phyloP scores from a whole-genome alignment of 2,113 vertebrate species.

The Leuciscus idus region DNA sequence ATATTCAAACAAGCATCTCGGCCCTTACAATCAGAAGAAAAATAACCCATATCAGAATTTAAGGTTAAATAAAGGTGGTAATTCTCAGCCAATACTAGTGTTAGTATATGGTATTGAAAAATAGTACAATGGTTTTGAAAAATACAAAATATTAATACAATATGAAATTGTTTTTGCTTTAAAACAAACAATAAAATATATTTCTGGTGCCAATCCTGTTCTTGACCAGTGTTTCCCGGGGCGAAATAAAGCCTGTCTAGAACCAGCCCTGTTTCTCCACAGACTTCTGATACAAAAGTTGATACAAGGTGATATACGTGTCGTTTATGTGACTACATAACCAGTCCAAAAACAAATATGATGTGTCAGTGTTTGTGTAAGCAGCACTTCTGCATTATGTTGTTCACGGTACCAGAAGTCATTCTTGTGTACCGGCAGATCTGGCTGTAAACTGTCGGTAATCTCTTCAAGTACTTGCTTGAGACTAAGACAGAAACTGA shows the following conservation, averaged over 20 bases:
- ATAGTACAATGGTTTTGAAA: background rate
- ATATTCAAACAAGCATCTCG: background rate
- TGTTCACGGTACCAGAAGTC: background rate
- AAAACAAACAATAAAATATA: too few species aligned
- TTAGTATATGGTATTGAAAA: background rate
- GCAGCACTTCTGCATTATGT: background rate
- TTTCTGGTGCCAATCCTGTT: too few species aligned
- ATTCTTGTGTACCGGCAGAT: background rate
- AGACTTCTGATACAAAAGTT: background rate
- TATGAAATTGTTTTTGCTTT: too few species aligned
- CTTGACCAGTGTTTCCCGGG: background rate
- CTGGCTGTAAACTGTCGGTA: background rate
- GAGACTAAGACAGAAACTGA: background rate
- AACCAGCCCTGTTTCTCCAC: background rate
- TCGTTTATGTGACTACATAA: background rate
- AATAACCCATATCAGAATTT: background rate
- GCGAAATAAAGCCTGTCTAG: background rate
- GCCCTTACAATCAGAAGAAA: background rate
- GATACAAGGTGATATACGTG: background rate
- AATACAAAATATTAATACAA: background rate
- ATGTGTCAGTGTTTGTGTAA: background rate
- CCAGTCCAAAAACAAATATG: slow-evolving; percentile 14
- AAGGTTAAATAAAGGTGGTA: background rate
- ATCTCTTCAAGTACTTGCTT: background rate
- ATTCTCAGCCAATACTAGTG: background rate